phyloP scores from a whole-genome alignment of 2,797 vertebrate genomes.

The Labroides dimidiatus region DNA sequence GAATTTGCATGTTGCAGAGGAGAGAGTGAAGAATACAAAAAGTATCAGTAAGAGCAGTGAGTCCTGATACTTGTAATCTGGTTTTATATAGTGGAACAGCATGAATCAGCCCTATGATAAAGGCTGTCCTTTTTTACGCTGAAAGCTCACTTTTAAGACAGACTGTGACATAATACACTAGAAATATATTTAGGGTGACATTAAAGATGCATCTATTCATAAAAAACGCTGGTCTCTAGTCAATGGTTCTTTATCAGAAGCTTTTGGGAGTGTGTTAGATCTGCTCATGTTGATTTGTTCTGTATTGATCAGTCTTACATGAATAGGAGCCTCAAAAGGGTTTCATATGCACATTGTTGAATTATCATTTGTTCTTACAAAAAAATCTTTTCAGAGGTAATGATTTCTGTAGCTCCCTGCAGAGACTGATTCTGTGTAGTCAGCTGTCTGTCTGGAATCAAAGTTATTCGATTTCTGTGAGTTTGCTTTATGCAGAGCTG shows the following conservation, averaged over 20 bases:
- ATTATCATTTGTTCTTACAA: constrained; percentile 24
- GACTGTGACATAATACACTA: not conserved
- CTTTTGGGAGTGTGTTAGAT: constrained; percentile 27
- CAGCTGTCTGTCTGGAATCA: constrained; percentile 10
- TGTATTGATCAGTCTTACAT: constrained; percentile 55
- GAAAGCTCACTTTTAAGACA: constrained; percentile 12
- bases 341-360: constrained; percentile 25
- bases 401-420: constrained; percentile 11
- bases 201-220: constrained; percentile 20
- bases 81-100: not conserved
- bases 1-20: constrained; percentile 60
- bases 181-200: constrained; percentile 9
- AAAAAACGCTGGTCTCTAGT: constrained; percentile 11
- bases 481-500: not conserved
- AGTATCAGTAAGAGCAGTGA: constrained; percentile 6
- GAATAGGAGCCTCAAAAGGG: constrained; percentile 32
- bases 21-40: constrained; percentile 28
- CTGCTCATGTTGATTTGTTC: constrained; percentile 48
- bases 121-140: constrained; percentile 6
- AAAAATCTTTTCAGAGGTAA: constrained; percentile 20
- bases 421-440: constrained; percentile 12
- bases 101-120: constrained; percentile 2
- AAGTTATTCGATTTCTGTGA: not conserved
- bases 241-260: constrained; percentile 51
- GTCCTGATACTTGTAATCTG: constrained; percentile 10